Evolutionary conservation across 2,797 vertebrate species (phyloP), one percentile per base, ranked within the genome.

Genomic region (Toxotes lorentzi): DNA sequence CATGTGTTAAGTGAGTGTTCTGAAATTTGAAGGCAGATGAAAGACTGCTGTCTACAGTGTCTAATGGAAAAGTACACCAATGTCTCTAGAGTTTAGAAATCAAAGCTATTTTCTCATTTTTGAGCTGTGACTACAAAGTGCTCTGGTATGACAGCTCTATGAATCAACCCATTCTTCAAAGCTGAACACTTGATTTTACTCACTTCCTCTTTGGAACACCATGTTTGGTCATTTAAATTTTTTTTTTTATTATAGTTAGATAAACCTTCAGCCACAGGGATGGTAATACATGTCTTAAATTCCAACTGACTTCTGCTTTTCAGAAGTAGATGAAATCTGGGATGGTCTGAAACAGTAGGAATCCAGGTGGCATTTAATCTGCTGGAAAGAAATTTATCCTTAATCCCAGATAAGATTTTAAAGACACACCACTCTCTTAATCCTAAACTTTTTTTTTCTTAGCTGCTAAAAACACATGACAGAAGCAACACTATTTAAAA

Each of bases 111-210:
- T 41, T 32, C n/a, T 60, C 2, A 27, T 47, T 35, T 54, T 65
- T 30, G 4, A 60, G 38, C 51, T 50, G 23, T 48, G 24, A 32
- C 35, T 17, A 21, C 10, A 53, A 30, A 0, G 8, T 11, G n/a
- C 6, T 70, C 12, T 41, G 66, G 51, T 79, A 35, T 69, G 66
- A 69, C 62, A 81, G 45, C 53, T 71, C 56, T 6, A 70, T 86
- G 83, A 84, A 87, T 78, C 54, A 63, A 45, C 3, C 40, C 68
- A 61, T 76, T 87, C 64, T 84, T 78, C 59, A 50, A 78, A 73
- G 35, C 8, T 8, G 23, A 70, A 58, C 4, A 32, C 11, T 76
- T 45, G 21, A 70, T 83, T 81, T 73, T 24, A 54, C 51, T 43
- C 14, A 60, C 43, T 57, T 57, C 14, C 14, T 70, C 45, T 32